Percentiles rank a stretch among this genome's conserved stretches.
phyloP scores from a whole-genome alignment of 2,113 vertebrate genomes.

The Caloenas nicobarica region DNA sequence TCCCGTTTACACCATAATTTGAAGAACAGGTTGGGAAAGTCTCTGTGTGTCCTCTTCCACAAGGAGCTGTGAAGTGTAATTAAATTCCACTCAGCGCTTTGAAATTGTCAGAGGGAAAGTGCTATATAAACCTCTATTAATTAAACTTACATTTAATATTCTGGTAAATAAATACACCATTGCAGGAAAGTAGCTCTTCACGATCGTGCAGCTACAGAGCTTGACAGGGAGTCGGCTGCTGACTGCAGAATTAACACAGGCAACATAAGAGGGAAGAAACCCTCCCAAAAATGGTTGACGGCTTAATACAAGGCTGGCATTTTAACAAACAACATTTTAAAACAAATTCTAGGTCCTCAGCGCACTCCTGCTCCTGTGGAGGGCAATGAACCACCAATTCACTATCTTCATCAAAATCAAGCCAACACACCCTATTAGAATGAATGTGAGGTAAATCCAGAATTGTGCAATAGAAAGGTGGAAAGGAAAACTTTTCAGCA shows the following conservation, averaged over 20 bases:
- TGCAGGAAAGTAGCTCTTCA: background rate
- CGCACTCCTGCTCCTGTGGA: background rate
- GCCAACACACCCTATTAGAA: background rate
- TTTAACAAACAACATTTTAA: background rate
- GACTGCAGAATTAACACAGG: background rate
- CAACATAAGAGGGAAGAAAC: background rate
- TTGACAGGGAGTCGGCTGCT: background rate
- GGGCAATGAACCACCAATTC: background rate
- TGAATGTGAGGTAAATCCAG: background rate
- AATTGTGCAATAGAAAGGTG: background rate
- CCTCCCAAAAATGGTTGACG: background rate
- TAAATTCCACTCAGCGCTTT: slow-evolving; percentile 29
- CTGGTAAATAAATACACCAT: slow-evolving; percentile 11
- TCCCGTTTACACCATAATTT: accelerated
- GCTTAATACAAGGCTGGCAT: background rate
- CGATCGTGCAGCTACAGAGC: background rate
- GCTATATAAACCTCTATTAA: slow-evolving; percentile 22
- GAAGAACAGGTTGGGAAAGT: background rate
- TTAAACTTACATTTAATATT: slow-evolving; percentile 49
- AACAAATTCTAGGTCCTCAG: background rate
- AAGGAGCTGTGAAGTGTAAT: slow-evolving; percentile 22
- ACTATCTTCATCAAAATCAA: background rate
- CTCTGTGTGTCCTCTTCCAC: background rate
- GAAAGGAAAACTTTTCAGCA: background rate
- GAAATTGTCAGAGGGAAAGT: slow-evolving; percentile 44